A percentile compares a stretch with the other conserved stretches of the same genome.
These are phyloP conservation scores for Streptopelia turtur DNA, from an alignment of 2,797 vertebrate species.

Conservation along the genomic window DNA sequence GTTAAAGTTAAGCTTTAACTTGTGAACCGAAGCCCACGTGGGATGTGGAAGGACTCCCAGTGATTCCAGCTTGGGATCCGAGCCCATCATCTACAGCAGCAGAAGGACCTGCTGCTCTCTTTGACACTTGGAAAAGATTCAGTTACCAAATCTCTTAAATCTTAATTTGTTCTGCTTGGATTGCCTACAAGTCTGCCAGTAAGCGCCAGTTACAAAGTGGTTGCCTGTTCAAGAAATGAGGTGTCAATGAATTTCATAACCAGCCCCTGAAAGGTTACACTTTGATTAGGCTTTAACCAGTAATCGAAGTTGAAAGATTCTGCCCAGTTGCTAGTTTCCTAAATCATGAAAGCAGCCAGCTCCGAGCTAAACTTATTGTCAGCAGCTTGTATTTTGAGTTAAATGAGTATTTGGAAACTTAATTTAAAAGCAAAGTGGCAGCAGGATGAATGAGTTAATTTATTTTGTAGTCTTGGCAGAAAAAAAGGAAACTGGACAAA, in stretches of 20 bases:
- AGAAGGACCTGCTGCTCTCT: neutral
- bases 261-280: neutral
- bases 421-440: conserved; percentile 4
- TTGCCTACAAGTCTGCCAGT: neutral
- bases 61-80: neutral
- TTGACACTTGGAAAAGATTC: neutral
- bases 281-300: neutral
- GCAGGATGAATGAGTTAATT: neutral
- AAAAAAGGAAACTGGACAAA: neutral
- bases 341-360: neutral
- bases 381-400: conserved; percentile 13
- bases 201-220: neutral
- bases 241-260: conserved; percentile 5
- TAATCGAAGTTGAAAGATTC: conserved; percentile 15
- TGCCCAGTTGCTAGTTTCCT: neutral
- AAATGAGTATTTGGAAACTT: neutral
- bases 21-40: neutral
- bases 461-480: neutral
- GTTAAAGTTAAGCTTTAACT: neutral
- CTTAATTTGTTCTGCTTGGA: neutral
- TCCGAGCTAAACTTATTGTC: neutral
- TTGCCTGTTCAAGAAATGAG: neutral
- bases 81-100: neutral
- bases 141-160: neutral
- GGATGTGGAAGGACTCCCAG: neutral